Evolutionary conservation across 2,888 invertebrate species (phyloP).

Genomic region (Melipona bicolor): DNA sequence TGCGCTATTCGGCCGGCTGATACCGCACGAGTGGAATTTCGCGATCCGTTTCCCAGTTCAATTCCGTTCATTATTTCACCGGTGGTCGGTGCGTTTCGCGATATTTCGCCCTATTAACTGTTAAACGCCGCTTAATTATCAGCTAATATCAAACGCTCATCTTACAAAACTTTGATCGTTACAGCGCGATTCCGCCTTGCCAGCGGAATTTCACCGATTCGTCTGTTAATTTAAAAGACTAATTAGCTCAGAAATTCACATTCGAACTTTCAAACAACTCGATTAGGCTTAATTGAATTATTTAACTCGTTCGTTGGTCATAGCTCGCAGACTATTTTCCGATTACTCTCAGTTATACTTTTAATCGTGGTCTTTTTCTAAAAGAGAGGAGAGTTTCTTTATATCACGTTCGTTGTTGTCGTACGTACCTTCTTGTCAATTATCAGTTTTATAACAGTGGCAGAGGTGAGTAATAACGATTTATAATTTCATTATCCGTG

Average conservation of each 20-base stretch:
- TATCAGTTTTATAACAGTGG: not conserved
- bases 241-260: not conserved
- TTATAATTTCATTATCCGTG: too few species aligned
- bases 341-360: not conserved
- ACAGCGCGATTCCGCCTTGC: not conserved
- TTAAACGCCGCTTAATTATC: conserved; percentile 35
- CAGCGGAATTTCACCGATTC: not conserved
- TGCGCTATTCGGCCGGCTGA: conserved; percentile 22
- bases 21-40: conserved; percentile 42
- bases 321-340: not conserved
- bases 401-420: not conserved
- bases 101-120: conserved; percentile 42
- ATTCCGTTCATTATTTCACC: conserved; percentile 44
- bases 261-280: not conserved
- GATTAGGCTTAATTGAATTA: not conserved
- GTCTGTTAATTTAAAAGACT: not conserved
- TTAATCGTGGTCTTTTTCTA: too few species aligned
- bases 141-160: conserved; percentile 20
- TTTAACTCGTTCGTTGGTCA: not conserved
- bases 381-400: too few species aligned
- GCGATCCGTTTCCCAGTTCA: conserved; percentile 36
- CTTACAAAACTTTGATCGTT: conserved; percentile 13
- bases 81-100: conserved; percentile 21
- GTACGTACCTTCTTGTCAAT: not conserved
- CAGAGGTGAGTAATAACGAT: too few species aligned